Conservation (phyloP, 2,113 vertebrate genomes). For the Cyanoderma ruficeps region DNA sequence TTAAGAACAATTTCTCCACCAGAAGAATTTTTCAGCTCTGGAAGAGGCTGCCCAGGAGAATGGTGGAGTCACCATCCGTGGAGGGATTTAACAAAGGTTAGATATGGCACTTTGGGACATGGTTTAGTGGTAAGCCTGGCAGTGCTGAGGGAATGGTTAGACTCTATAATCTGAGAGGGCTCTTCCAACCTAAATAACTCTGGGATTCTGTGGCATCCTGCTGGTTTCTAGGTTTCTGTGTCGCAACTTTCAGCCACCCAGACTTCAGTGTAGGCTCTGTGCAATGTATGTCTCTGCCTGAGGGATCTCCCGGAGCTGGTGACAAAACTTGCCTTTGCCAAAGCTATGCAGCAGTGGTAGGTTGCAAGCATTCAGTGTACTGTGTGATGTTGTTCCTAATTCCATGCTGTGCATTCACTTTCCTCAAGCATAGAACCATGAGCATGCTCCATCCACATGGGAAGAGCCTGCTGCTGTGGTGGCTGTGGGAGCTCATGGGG, state of each 20-base stretch:
- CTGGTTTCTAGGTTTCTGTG: neutral
- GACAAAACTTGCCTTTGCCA: neutral
- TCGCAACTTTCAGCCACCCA: neutral
- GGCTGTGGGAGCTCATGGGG: neutral
- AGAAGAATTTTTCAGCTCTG: neutral
- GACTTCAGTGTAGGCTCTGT: neutral
- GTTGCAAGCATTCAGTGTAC: accelerated
- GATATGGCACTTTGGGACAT: neutral
- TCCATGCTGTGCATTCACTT: neutral
- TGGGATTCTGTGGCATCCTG: neutral
- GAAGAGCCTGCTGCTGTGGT: neutral
- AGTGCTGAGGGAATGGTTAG: neutral
- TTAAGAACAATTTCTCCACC: neutral
- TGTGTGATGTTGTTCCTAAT: accelerated
- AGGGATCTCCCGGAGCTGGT: accelerated
- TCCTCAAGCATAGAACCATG: accelerated
- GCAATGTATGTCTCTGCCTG: neutral
- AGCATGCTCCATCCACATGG: accelerated
- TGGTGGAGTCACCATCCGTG: accelerated
- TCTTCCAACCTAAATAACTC: neutral
- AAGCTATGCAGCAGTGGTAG: accelerated
- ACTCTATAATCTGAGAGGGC: neutral
- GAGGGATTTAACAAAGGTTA: neutral
- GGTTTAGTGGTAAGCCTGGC: neutral
- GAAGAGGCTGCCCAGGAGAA: neutral